These are phyloP conservation scores for Troilus luridus DNA, from an alignment of 2,888 invertebrate species.

Conservation along the genomic window DNA sequence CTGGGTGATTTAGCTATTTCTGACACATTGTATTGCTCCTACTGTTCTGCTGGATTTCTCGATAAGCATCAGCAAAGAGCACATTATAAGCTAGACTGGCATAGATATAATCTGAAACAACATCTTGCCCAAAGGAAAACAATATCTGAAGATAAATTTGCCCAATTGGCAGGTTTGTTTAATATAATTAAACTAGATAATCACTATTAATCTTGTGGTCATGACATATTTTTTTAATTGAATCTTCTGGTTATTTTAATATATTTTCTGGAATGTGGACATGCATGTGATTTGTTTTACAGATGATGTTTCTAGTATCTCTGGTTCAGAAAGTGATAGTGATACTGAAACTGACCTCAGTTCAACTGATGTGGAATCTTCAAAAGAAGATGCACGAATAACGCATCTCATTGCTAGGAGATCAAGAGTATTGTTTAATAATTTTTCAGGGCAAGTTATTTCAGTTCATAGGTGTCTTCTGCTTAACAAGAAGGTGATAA, in stretches of 20 bases:
- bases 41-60: constrained; percentile 73
- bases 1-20: constrained; percentile 70
- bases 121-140: constrained; percentile 75
- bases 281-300: constrained; percentile 62
- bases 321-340: constrained; percentile 74
- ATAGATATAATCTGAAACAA: constrained; percentile 84
- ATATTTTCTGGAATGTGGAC: background rate
- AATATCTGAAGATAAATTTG: constrained; percentile 75
- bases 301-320: constrained; percentile 79
- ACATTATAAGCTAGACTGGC: constrained; percentile 89
- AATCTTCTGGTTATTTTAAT: background rate
- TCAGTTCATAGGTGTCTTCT: constrained; percentile 82
- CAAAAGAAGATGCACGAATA: constrained; percentile 66
- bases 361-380: constrained; percentile 61
- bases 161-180: constrained; percentile 68
- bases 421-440: constrained; percentile 83
- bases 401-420: constrained; percentile 72
- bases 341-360: constrained; percentile 67
- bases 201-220: background rate
- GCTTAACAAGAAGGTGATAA: constrained; percentile 78
- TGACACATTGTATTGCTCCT: constrained; percentile 72
- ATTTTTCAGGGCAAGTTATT: constrained; percentile 77
- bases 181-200: background rate
- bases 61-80: constrained; percentile 77
- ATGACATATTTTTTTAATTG: background rate